These are phyloP conservation scores for Sabatieria punctata DNA, from an alignment of 2,888 invertebrate species.

Conservation along the genomic window DNA sequence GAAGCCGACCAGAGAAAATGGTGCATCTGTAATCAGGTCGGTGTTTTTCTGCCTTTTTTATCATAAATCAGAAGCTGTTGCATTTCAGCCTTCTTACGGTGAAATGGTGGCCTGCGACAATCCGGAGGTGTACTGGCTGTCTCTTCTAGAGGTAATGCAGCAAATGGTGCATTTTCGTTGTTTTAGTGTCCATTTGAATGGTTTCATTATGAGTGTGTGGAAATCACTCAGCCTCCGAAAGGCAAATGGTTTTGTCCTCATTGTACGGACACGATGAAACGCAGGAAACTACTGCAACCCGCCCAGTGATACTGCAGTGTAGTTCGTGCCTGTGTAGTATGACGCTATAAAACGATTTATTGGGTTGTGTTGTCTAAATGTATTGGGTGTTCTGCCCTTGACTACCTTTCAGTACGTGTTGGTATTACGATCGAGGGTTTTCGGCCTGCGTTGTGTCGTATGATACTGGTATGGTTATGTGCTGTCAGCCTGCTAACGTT, in stretches of 20 bases:
- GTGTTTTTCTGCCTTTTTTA: background rate
- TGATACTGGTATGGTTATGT: too few species aligned
- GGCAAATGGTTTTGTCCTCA: conserved; percentile 98
- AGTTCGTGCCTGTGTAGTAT: too few species aligned
- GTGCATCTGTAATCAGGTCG: conserved; percentile 22
- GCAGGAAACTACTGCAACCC: too few species aligned
- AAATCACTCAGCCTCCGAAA: conserved; percentile 82
- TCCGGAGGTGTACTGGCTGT: conserved; percentile 55
- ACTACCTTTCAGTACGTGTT: too few species aligned
- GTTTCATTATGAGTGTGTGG: conserved; percentile 98
- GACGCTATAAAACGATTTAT: too few species aligned
- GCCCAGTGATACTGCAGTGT: too few species aligned
- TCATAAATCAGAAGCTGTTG: conserved; percentile 49
- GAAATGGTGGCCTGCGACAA: conserved; percentile 99
- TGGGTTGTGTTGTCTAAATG: too few species aligned
- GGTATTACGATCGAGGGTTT: too few species aligned
- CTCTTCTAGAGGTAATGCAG: background rate
- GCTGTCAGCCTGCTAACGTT: too few species aligned
- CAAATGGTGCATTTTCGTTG: conserved; percentile 12
- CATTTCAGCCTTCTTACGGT: conserved; percentile 81
- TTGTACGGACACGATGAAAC: conserved; percentile 63
- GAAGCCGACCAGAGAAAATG: conserved; percentile 12
- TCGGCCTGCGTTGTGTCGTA: too few species aligned
- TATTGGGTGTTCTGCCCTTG: too few species aligned
- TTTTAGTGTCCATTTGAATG: conserved; percentile 87